These are phyloP conservation scores for Halictus rubicundus DNA, from an alignment of 1,140 invertebrate species.

Conservation along the genomic window DNA sequence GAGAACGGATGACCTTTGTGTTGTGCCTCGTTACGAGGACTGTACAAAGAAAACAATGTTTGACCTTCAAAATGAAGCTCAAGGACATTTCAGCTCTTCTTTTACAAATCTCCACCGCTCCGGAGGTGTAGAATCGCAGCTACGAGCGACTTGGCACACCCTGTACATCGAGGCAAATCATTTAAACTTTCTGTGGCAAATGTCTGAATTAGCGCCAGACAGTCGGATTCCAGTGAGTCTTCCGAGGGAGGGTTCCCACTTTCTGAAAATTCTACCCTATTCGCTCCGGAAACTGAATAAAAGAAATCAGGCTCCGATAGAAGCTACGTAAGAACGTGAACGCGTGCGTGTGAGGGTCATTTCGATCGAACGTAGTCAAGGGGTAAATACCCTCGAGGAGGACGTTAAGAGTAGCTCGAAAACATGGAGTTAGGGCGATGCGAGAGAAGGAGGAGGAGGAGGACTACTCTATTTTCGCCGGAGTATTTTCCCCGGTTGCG, in stretches of 20 bases:
- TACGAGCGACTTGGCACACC: too few species aligned
- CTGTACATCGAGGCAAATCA: too few species aligned
- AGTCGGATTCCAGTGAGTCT: not conserved
- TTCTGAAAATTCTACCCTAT: not conserved
- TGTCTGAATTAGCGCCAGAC: too few species aligned
- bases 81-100: not conserved
- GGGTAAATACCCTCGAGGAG: constrained; percentile 3
- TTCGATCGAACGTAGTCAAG: constrained; percentile 9
- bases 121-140: too few species aligned
- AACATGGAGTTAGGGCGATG: not conserved
- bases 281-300: not conserved
- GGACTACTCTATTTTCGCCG: not conserved
- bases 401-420: not conserved
- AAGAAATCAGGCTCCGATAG: not conserved
- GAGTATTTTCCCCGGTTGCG: constrained; percentile 9
- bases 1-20: too few species aligned
- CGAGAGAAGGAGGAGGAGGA: too few species aligned
- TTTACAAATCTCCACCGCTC: too few species aligned
- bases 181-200: too few species aligned
- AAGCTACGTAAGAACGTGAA: not conserved
- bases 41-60: too few species aligned
- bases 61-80: constrained; percentile 26
- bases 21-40: too few species aligned
- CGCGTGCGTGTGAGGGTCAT: not conserved
- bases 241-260: not conserved